These are phyloP conservation scores for Centrocercus urophasianus DNA, from an alignment of 2,113 vertebrate genomes.

Conservation along the genomic window DNA sequence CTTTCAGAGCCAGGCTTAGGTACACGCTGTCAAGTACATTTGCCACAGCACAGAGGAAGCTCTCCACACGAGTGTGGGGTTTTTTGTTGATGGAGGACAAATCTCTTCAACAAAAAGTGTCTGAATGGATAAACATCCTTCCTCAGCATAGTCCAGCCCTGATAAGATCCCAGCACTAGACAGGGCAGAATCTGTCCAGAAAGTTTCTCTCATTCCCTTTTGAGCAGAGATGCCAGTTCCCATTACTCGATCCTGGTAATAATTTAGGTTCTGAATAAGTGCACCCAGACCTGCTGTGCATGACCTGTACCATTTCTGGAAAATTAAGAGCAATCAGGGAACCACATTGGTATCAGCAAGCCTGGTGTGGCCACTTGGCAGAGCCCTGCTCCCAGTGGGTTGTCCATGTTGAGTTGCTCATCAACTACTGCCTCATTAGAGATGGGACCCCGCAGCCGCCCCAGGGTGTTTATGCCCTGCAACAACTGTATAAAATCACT, in stretches of 20 bases:
- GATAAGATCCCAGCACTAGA: slow-evolving; percentile 44
- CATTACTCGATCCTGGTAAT: neutral
- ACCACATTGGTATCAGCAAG: rapidly evolving
- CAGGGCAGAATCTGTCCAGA: neutral
- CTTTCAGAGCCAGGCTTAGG: slow-evolving; percentile 49
- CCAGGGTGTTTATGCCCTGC: neutral
- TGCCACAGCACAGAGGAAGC: slow-evolving; percentile 52
- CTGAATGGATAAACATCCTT: slow-evolving; percentile 61
- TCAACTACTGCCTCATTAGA: neutral
- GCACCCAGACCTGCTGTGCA: neutral
- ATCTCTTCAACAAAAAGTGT: slow-evolving; percentile 41
- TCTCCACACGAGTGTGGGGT: slow-evolving; percentile 34
- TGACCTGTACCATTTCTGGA: neutral
- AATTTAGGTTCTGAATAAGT: neutral
- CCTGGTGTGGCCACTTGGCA: rapidly evolving
- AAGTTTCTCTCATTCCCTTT: neutral
- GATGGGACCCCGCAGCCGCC: neutral
- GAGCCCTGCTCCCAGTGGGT: neutral
- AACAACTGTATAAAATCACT: rapidly evolving
- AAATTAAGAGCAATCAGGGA: neutral
- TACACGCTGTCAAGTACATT: slow-evolving; percentile 30
- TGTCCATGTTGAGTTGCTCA: rapidly evolving
- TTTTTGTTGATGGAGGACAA: slow-evolving; percentile 21
- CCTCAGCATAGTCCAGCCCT: neutral
- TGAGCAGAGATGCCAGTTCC: slow-evolving; percentile 8